Conservation (phyloP, 2,888 invertebrate genomes). For the Tetragonula carbonaria region DNA sequence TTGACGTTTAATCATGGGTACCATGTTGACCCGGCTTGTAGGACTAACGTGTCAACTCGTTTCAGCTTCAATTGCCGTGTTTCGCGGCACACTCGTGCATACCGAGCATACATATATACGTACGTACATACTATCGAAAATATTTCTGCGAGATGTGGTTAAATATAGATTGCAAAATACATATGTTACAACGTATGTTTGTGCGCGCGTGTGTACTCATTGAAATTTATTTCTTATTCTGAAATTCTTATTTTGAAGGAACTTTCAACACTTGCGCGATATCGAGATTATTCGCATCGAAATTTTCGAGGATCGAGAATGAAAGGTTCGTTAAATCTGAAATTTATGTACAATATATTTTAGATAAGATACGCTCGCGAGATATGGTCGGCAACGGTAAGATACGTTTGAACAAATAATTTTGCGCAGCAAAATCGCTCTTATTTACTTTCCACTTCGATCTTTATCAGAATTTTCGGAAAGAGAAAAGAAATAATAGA, state of each 20-base stretch:
- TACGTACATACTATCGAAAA: background rate
- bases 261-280: background rate
- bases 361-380: no score
- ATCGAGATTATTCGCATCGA: background rate
- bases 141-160: slow-evolving; percentile 33
- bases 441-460: no score
- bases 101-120: background rate
- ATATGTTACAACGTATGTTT: slow-evolving; percentile 1
- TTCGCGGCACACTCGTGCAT: slow-evolving; percentile 28
- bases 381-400: no score
- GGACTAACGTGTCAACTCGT: slow-evolving; percentile 42
- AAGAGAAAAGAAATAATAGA: background rate
- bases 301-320: background rate
- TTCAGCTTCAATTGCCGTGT: slow-evolving; percentile 50
- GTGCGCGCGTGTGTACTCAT: background rate
- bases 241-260: slow-evolving; percentile 9
- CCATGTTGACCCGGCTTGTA: slow-evolving; percentile 66
- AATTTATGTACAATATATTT: no score
- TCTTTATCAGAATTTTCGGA: no score
- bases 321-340: no score
- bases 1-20: slow-evolving; percentile 52
- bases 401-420: no score
- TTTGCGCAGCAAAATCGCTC: no score
- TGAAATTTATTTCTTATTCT: slow-evolving; percentile 33
- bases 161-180: slow-evolving; percentile 52